Evolutionary conservation across 1,140 invertebrate genomes (phyloP).

Genomic region (Drosophila repletoides): DNA sequence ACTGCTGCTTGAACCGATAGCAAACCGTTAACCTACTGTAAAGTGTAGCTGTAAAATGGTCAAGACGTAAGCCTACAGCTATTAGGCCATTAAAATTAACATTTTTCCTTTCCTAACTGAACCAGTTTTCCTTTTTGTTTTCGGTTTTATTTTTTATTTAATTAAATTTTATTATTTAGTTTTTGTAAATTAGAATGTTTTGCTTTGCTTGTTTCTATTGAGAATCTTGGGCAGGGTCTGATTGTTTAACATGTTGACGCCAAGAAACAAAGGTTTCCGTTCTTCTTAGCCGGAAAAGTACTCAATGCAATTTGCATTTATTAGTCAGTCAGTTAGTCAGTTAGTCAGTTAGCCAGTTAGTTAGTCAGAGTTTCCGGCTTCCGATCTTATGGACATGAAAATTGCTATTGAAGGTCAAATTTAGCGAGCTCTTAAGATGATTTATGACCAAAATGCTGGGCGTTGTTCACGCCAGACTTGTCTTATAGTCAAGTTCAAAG

Average conservation of each 20-base stretch:
- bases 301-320: constrained; percentile 36
- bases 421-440: constrained; percentile 37
- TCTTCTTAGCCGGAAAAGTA: constrained; percentile 44
- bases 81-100: constrained; percentile 38
- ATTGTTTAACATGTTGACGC: constrained; percentile 36
- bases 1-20: constrained; percentile 5
- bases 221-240: constrained; percentile 36
- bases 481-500: constrained; percentile 32
- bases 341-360: not conserved
- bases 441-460: constrained; percentile 45
- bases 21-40: constrained; percentile 23
- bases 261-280: constrained; percentile 33
- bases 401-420: constrained; percentile 47
- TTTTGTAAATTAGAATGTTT: constrained; percentile 12
- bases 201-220: constrained; percentile 1
- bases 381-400: constrained; percentile 57
- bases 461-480: constrained; percentile 10
- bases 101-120: constrained; percentile 1
- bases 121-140: constrained; percentile 17
- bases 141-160: not conserved
- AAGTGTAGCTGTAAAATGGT: constrained; percentile 15
- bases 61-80: not conserved
- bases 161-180: not conserved
- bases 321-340: constrained; percentile 32
- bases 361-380: constrained; percentile 53